A percentile compares a stretch with the other conserved stretches of the same genome.
Evolutionary conservation across 2,113 vertebrate species (phyloP).

Genomic region (Noturus placidus): DNA sequence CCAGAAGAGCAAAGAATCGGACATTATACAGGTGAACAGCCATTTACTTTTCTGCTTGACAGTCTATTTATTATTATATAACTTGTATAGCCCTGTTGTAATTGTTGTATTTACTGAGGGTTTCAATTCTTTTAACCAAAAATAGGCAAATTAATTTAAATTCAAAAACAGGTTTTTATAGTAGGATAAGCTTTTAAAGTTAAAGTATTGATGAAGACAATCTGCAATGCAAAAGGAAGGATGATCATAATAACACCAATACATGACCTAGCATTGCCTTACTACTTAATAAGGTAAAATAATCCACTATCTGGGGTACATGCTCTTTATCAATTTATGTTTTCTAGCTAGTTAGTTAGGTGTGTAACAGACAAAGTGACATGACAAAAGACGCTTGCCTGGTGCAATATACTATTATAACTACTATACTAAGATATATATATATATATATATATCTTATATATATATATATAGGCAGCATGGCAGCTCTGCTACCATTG

Average conservation of each 20-base stretch:
- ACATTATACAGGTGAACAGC: constrained; percentile 83
- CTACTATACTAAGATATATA: no score
- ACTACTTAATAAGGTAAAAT: neutral
- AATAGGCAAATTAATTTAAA: neutral
- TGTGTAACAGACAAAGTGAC: neutral
- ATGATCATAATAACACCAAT: neutral
- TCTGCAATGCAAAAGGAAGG: neutral
- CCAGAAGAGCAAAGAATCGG: constrained; percentile 79
- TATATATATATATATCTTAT: no score
- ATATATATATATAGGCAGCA: no score
- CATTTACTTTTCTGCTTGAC: neutral
- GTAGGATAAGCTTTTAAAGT: neutral
- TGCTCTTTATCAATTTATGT: neutral
- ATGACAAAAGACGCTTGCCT: neutral
- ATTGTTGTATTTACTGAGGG: neutral
- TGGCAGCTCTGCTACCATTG: no score
- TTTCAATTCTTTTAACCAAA: neutral
- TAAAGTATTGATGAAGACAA: neutral
- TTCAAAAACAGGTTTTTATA: neutral
- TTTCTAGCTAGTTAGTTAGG: neutral
- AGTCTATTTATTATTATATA: neutral
- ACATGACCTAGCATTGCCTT: neutral
- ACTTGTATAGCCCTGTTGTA: neutral
- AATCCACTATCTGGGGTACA: neutral
- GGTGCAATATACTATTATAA: neutral